A percentile compares a stretch with the other conserved stretches of the same genome.
These are phyloP conservation scores for Protodeltote pygarga DNA, from an alignment of 2,888 invertebrate species.

Conservation along the genomic window DNA sequence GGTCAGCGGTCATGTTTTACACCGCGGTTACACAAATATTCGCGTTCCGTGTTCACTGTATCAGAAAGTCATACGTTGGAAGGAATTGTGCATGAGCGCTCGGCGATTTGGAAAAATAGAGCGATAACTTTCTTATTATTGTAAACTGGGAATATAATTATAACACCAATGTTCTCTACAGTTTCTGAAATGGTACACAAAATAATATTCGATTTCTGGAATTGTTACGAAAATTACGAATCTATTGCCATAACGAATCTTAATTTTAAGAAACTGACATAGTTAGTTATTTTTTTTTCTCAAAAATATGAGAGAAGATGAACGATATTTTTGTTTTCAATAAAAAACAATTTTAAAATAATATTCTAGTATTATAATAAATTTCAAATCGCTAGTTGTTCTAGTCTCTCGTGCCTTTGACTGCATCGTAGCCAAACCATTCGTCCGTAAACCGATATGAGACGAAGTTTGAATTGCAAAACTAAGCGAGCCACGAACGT, in stretches of 20 bases:
- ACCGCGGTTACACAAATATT: slow-evolving; percentile 68
- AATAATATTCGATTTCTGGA: too few relatives aligned
- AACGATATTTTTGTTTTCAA: too few relatives aligned
- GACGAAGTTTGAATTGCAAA: slow-evolving; percentile 82
- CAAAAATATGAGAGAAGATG: too few relatives aligned
- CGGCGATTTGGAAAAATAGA: background rate
- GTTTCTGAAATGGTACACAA: too few relatives aligned
- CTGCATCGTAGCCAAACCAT: slow-evolving; percentile 59
- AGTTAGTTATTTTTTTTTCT: too few relatives aligned
- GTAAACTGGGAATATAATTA: too few relatives aligned
- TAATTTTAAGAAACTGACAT: too few relatives aligned
- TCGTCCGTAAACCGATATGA: slow-evolving; percentile 81
- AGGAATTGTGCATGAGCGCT: slow-evolving; percentile 29
- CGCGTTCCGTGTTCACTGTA: slow-evolving; percentile 70
- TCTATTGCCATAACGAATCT: too few relatives aligned
- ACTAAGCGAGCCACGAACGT: slow-evolving; percentile 62
- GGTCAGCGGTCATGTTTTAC: slow-evolving; percentile 66
- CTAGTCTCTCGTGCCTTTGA: slow-evolving; percentile 25
- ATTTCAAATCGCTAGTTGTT: slow-evolving; percentile 1
- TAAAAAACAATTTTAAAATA: background rate
- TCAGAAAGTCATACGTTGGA: slow-evolving; percentile 73
- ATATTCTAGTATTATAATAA: background rate
- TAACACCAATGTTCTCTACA: too few relatives aligned
- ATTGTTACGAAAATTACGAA: too few relatives aligned
- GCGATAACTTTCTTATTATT: too few relatives aligned